Percentiles rank a stretch among this genome's conserved stretches.
phyloP scores from a whole-genome alignment of 2,888 invertebrate species.

The Eupithecia tripunctaria region DNA sequence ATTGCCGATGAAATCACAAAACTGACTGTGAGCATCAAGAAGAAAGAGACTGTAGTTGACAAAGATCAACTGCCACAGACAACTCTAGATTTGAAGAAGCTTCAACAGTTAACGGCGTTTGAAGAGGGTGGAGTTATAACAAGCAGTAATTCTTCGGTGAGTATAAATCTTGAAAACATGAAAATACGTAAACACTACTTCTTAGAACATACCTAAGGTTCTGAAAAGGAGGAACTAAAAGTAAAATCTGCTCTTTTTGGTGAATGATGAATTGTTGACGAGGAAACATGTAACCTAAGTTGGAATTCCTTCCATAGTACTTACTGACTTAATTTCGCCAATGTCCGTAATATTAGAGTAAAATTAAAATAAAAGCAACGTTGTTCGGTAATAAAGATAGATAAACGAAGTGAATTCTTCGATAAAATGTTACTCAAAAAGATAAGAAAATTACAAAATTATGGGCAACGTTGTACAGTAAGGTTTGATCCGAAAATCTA shows the following conservation, averaged over 20 bases:
- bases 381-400: no score
- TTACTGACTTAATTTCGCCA: no score
- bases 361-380: no score
- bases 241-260: not conserved
- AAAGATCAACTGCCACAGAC: slow-evolving; percentile 94
- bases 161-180: slow-evolving; percentile 49
- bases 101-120: slow-evolving; percentile 90
- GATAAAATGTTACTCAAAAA: no score
- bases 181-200: not conserved
- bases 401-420: no score
- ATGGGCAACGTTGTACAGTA: no score
- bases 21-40: slow-evolving; percentile 90
- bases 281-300: not conserved
- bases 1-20: slow-evolving; percentile 95
- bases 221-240: not conserved
- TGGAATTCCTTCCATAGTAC: no score
- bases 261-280: not conserved
- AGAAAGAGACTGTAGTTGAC: slow-evolving; percentile 88
- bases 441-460: no score
- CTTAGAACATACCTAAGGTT: not conserved
- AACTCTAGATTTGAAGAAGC: slow-evolving; percentile 88
- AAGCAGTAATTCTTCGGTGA: slow-evolving; percentile 94
- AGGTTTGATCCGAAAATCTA: no score
- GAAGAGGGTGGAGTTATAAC: slow-evolving; percentile 94
- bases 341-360: no score